Percentiles rank a stretch among this genome's conserved stretches.
These are phyloP conservation scores for Petrolisthes cinctipes DNA, from an alignment of 2,888 invertebrate genomes.

Conservation along the genomic window DNA sequence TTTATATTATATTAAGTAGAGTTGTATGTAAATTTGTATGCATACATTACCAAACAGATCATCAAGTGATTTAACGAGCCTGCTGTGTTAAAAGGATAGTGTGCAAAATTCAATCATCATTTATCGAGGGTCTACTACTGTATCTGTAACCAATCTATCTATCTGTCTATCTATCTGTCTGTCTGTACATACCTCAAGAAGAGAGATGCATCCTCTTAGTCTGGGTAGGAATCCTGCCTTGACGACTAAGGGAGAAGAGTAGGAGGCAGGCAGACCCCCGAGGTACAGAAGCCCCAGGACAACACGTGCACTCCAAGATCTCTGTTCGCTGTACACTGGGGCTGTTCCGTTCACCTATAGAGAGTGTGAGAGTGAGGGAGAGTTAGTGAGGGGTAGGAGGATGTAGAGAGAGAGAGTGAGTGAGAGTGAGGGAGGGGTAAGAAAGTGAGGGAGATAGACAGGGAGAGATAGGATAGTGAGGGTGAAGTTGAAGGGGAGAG, in stretches of 20 bases:
- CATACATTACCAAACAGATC: neutral
- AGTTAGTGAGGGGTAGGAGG: neutral
- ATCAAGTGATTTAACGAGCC: neutral
- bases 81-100: neutral
- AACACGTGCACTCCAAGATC: conserved; percentile 46
- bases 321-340: conserved; percentile 64
- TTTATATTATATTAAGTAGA: no score
- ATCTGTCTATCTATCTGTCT: neutral
- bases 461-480: no score
- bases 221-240: conserved; percentile 64
- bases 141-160: neutral
- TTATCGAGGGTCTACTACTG: neutral
- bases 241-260: conserved; percentile 58
- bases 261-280: conserved; percentile 59
- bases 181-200: conserved; percentile 55
- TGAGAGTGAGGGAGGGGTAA: neutral
- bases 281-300: conserved; percentile 53
- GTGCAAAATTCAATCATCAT: no score
- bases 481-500: no score
- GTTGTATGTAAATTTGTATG: neutral
- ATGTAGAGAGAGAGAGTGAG: neutral
- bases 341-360: conserved; percentile 59
- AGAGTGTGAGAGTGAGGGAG: neutral
- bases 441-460: no score
- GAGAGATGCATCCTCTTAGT: conserved; percentile 60